phyloP scores from a whole-genome alignment of 2,888 invertebrate genomes.

The Eilema griseolum region DNA sequence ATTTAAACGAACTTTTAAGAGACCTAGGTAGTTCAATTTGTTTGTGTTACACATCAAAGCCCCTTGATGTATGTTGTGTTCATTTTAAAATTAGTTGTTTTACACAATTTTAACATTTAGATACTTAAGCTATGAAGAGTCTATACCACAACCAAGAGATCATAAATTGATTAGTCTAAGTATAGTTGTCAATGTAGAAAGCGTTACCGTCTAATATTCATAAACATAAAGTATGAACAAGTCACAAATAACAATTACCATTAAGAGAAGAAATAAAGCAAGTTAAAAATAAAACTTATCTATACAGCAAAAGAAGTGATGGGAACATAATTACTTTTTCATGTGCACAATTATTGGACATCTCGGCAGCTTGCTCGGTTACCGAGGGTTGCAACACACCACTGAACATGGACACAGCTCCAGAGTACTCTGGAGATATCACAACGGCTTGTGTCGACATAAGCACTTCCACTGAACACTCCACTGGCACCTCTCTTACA shows the following conservation, averaged over 20 bases:
- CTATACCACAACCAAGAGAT: slow-evolving; percentile 24
- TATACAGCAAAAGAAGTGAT: slow-evolving; percentile 70
- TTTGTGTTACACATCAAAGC: not conserved
- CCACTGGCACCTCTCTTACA: slow-evolving; percentile 69
- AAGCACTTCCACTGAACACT: slow-evolving; percentile 72
- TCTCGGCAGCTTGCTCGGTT: slow-evolving; percentile 53
- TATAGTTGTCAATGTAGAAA: slow-evolving; percentile 21
- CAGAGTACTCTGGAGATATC: slow-evolving; percentile 62
- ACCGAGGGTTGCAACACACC: slow-evolving; percentile 54
- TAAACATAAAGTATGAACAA: slow-evolving; percentile 38
- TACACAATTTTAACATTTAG: not conserved
- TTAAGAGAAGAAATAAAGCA: slow-evolving; percentile 58
- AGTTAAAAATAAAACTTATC: slow-evolving; percentile 65
- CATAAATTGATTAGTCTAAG: slow-evolving; percentile 22
- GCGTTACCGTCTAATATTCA: slow-evolving; percentile 21
- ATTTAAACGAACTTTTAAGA: not conserved
- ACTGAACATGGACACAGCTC: slow-evolving; percentile 72
- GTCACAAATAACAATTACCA: slow-evolving; percentile 44
- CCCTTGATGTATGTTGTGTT: not conserved
- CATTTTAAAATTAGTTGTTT: not conserved
- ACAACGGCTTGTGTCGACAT: slow-evolving; percentile 54
- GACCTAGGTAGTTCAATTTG: not conserved
- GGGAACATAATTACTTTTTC: slow-evolving; percentile 83
- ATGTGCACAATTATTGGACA: slow-evolving; percentile 56
- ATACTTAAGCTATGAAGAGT: slow-evolving; percentile 21